These are phyloP conservation scores for Tachuris rubrigastra DNA, from an alignment of 2,113 vertebrate genomes.

Conservation along the genomic window DNA sequence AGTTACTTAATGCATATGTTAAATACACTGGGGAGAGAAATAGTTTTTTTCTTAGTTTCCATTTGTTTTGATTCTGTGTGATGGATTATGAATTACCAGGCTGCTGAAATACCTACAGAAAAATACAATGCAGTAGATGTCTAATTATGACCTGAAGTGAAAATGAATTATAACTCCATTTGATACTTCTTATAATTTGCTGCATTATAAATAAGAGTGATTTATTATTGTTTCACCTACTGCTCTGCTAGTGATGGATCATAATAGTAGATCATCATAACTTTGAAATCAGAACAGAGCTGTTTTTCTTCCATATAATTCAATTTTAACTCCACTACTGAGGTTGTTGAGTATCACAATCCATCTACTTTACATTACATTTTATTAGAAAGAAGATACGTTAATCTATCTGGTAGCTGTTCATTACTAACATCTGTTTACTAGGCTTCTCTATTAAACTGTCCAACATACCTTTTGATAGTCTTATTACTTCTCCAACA, in stretches of 20 bases:
- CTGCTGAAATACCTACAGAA: slow-evolving; percentile 50
- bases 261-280: slow-evolving; percentile 77
- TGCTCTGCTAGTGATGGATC: slow-evolving; percentile 72
- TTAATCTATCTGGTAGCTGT: slow-evolving; percentile 9
- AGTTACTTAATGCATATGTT: not conserved
- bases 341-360: slow-evolving; percentile 37
- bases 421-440: slow-evolving; percentile 47
- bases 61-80: slow-evolving; percentile 35
- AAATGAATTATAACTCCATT: slow-evolving; percentile 67
- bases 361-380: slow-evolving; percentile 43
- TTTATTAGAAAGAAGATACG: slow-evolving; percentile 30
- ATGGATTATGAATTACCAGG: slow-evolving; percentile 46
- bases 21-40: not conserved
- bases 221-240: slow-evolving; percentile 69
- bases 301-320: slow-evolving; percentile 61
- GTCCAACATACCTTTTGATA: slow-evolving; percentile 44
- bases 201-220: slow-evolving; percentile 75
- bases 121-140: slow-evolving; percentile 37
- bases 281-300: slow-evolving; percentile 70
- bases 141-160: slow-evolving; percentile 68
- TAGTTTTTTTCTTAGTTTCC: not conserved
- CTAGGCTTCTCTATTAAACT: slow-evolving; percentile 15
- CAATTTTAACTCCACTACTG: slow-evolving; percentile 46
- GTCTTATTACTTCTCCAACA: not conserved
- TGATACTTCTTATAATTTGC: slow-evolving; percentile 72